Percentiles rank a stretch among this genome's conserved stretches.
Conservation (phyloP, 1,140 invertebrate genomes). For the Diplogasteroides magnus region DNA sequence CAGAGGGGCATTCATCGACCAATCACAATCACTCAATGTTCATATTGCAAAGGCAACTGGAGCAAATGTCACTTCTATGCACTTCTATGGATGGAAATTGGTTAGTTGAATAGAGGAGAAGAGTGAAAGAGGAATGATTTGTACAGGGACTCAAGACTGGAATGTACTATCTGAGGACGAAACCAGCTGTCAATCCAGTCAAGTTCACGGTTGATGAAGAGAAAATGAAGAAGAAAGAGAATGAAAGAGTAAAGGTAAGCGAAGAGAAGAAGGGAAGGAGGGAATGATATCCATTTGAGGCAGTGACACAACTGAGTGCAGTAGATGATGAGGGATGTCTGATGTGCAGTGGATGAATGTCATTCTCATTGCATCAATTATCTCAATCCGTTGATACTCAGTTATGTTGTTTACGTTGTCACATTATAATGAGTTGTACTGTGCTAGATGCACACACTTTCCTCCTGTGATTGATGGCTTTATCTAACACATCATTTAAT, state of each 20-base stretch:
- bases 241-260: background rate
- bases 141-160: slow-evolving; percentile 86
- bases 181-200: slow-evolving; percentile 88
- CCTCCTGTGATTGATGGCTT: too few species aligned
- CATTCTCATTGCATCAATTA: background rate
- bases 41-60: slow-evolving; percentile 90
- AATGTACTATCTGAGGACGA: slow-evolving; percentile 96
- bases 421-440: background rate
- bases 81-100: slow-evolving; percentile 93
- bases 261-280: background rate
- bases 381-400: background rate
- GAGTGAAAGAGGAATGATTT: background rate
- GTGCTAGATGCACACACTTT: too few species aligned
- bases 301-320: background rate
- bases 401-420: background rate
- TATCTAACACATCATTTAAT: too few species aligned
- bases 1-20: slow-evolving; percentile 92
- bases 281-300: too few species aligned
- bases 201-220: slow-evolving; percentile 94
- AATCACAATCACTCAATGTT: slow-evolving; percentile 93
- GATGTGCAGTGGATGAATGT: slow-evolving; percentile 26
- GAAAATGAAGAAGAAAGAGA: slow-evolving; percentile 11
- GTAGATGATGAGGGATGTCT: slow-evolving; percentile 23
- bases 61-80: slow-evolving; percentile 90
- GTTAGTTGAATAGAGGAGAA: slow-evolving; percentile 57